Base-by-base conservation (phyloP, 1,140 invertebrate genomes). In the Amphibalanus amphitrite region DNA sequence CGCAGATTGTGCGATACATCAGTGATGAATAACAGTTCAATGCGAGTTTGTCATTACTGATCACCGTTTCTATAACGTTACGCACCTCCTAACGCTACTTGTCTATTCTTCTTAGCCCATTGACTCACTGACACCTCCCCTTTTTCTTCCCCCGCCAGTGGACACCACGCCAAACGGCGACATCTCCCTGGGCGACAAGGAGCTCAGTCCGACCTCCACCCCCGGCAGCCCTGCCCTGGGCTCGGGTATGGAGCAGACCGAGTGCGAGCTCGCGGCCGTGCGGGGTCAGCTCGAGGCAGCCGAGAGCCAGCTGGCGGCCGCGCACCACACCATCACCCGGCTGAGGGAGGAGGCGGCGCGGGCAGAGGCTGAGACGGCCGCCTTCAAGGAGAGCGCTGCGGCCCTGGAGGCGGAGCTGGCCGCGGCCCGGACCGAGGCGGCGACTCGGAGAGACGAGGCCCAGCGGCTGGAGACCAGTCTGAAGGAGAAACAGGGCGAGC, bases 101-200 rank as follows among this genome's bases (percentile, higher is more conserved):
- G n/a, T n/a, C n/a, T n/a, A n/a, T n/a, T n/a, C n/a, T n/a, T n/a
- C n/a, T n/a, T n/a, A n/a, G n/a, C n/a, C n/a, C n/a, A n/a, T n/a
- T n/a, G n/a, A n/a, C n/a, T n/a, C n/a, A n/a, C n/a, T n/a, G n/a
- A n/a, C n/a, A n/a, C n/a, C n/a, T n/a, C n/a, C n/a, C n/a, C n/a
- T n/a, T 38, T 15, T 38, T 15, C 15, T 15, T 15, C 4, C 33
- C 15, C 33, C 33, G 33, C 4, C 33, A 38, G 33, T 38, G 4
- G 33, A 38, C 33, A 38, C 33, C 33, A 70, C 74, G 71, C 70
- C 73, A 20, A 59, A 59, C 47, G 47, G 47, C 47, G 47, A 59
- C 47, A 23, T 59, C 13, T 13, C 47, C 1, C 47, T 20, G 47
- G 4, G 4, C 4, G 47, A 59, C 10, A 17, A 8, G 10, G 47